phyloP scores from a whole-genome alignment of 2,888 invertebrate genomes.

The Epistrophella euchroma region DNA sequence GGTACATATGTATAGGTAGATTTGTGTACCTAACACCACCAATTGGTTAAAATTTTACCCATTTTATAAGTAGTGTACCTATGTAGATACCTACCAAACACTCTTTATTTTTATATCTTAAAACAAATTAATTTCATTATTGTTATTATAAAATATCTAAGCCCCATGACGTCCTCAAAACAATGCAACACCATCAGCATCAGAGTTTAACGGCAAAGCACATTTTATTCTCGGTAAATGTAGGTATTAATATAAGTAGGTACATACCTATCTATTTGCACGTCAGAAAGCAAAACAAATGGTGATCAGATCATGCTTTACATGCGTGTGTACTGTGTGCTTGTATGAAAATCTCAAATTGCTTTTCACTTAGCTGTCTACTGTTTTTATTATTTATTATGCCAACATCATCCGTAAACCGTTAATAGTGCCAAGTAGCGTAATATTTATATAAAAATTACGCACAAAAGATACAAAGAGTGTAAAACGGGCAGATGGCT shows the following conservation, averaged over 20 bases:
- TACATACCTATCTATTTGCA: slow-evolving; percentile 16
- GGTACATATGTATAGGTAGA: too few relatives aligned
- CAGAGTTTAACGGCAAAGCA: not conserved
- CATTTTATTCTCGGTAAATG: slow-evolving; percentile 4
- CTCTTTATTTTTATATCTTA: slow-evolving; percentile 32
- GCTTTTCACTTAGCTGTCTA: slow-evolving; percentile 50
- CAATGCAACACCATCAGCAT: slow-evolving; percentile 39
- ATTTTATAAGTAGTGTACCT: too few relatives aligned
- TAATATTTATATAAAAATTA: slow-evolving; percentile 71
- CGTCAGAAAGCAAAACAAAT: slow-evolving; percentile 61
- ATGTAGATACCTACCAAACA: too few relatives aligned
- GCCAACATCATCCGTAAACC: slow-evolving; percentile 73
- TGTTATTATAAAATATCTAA: slow-evolving; percentile 30
- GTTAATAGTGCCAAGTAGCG: slow-evolving; percentile 72
- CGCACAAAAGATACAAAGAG: slow-evolving; percentile 58
- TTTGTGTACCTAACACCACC: too few relatives aligned
- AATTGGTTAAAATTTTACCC: not conserved
- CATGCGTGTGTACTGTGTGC: slow-evolving; percentile 45
- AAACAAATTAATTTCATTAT: slow-evolving; percentile 69
- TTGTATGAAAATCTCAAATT: slow-evolving; percentile 47
- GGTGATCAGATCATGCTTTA: slow-evolving; percentile 71
- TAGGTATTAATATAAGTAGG: too few relatives aligned
- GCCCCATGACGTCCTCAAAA: slow-evolving; percentile 48
- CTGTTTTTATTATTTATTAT: slow-evolving; percentile 71
- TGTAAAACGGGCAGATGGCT: slow-evolving; percentile 63